phyloP scores from a whole-genome alignment of 2,797 vertebrate species.

The Mormyrops boulengeri region DNA sequence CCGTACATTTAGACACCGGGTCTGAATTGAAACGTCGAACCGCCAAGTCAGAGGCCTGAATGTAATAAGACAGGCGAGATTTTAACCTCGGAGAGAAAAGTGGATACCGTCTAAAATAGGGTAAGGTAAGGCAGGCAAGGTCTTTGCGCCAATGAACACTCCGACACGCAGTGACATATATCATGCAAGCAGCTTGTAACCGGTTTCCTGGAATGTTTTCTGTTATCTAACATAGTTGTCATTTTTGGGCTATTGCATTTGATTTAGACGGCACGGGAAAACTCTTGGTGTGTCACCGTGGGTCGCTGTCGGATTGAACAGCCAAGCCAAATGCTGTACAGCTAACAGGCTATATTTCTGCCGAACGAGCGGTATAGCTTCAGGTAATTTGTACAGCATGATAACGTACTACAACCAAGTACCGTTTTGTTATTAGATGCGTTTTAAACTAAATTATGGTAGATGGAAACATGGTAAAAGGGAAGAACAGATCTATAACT shows the following conservation, averaged over 20 bases:
- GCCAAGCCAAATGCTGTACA: not conserved
- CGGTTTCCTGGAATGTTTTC: not conserved
- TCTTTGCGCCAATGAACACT: not conserved
- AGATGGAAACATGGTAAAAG: not conserved
- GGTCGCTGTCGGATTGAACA: not conserved
- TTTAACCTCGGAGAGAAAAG: not conserved
- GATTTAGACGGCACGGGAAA: not conserved
- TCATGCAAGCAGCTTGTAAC: not conserved
- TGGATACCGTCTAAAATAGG: not conserved
- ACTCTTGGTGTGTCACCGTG: not conserved
- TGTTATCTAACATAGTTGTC: not conserved
- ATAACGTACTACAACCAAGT: not conserved
- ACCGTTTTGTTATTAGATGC: not conserved
- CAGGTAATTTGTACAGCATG: not conserved
- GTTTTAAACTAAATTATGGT: not conserved
- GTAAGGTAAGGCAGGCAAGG: not conserved
- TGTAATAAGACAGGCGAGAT: not conserved
- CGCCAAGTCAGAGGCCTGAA: not conserved
- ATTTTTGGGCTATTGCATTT: not conserved
- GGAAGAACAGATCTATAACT: not conserved
- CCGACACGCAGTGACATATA: not conserved
- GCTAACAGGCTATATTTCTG: not conserved
- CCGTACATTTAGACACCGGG: not conserved
- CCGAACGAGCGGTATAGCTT: not conserved
- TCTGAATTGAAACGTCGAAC: not conserved